A percentile compares a stretch with the other conserved stretches of the same genome.
These are phyloP conservation scores for Ursus arctos DNA, from an alignment of 2,113 vertebrate species.

Conservation along the genomic window DNA sequence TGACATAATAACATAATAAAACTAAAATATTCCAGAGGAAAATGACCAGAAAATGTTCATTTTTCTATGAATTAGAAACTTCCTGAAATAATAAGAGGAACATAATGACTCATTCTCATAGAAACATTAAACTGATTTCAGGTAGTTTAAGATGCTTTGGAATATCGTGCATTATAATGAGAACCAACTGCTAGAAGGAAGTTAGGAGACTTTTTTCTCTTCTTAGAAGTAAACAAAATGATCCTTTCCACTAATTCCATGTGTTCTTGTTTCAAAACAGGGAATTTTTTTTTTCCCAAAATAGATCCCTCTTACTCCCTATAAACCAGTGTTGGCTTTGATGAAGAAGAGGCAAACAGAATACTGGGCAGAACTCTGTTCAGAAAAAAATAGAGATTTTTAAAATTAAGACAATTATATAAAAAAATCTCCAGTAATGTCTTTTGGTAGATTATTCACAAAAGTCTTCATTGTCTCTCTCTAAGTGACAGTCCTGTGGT, in stretches of 20 bases:
- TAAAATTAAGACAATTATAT: not conserved
- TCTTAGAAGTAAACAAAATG: not conserved
- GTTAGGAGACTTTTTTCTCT: not conserved
- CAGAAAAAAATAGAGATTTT: not conserved
- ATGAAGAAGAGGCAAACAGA: not conserved
- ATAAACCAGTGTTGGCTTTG: not conserved
- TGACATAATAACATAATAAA: not conserved
- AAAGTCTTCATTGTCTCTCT: not conserved
- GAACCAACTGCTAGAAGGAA: not conserved
- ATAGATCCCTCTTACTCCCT: not conserved
- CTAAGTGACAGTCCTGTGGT: not conserved
- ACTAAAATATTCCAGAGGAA: not conserved
- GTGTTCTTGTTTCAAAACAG: conserved; percentile 17
- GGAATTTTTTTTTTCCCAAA: not conserved
- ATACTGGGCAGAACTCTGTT: not conserved
- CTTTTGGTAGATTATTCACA: not conserved
- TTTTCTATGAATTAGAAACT: not conserved
- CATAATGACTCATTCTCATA: not conserved
- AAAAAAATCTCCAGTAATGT: not conserved
- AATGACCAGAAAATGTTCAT: not conserved
- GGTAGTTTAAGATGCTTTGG: not conserved
- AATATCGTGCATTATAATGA: not conserved
- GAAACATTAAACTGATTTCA: not conserved
- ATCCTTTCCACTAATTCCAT: not conserved
- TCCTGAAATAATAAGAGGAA: not conserved